Conservation (phyloP, 2,113 vertebrate species). For the Microtus richardsoni region DNA sequence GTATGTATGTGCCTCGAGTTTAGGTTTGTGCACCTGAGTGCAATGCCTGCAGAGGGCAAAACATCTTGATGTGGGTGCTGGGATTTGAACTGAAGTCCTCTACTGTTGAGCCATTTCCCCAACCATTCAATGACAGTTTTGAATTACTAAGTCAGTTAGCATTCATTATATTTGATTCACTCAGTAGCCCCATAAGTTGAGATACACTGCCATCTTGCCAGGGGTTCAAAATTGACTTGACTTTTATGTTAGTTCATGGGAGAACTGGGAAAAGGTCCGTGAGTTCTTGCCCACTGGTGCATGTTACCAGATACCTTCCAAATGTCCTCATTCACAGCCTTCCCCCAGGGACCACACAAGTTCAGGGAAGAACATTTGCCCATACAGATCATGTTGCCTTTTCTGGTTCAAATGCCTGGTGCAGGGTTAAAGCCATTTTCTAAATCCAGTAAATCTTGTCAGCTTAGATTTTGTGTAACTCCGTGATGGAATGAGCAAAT, state of each 20-base stretch:
- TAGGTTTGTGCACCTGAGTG: background rate
- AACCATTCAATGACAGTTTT: background rate
- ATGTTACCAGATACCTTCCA: too few species aligned
- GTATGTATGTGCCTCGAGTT: background rate
- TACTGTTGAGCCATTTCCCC: background rate
- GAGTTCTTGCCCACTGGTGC: background rate
- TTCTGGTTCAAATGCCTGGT: slow-evolving; percentile 51
- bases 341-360: background rate
- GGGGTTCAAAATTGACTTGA: background rate
- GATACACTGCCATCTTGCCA: background rate
- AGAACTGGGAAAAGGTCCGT: background rate
- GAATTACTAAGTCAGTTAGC: background rate
- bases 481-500: slow-evolving; percentile 59
- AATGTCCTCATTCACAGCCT: background rate
- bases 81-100: background rate
- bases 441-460: slow-evolving; percentile 62
- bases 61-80: background rate
- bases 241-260: background rate
- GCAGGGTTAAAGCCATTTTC: slow-evolving; percentile 60
- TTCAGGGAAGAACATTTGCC: background rate
- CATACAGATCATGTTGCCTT: background rate
- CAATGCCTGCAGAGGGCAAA: background rate
- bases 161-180: background rate
- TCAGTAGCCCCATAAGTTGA: background rate
- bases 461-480: slow-evolving; percentile 38